Base-by-base conservation (phyloP, 2,888 invertebrate species). In the Heliconius charithonia region DNA sequence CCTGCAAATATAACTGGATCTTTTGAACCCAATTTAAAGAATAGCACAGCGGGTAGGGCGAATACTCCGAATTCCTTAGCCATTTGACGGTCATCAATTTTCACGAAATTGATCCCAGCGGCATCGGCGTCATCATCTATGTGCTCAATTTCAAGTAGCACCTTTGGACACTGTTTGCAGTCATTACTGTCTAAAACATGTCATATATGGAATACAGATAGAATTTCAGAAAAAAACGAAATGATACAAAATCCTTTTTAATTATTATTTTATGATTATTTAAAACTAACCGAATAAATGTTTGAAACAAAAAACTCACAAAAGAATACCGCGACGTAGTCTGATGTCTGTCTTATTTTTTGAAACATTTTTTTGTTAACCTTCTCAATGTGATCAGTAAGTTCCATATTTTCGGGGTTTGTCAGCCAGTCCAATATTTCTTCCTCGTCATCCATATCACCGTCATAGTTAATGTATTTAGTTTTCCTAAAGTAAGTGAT, bases 281-380 rank as follows among this genome's bases (percentile, higher is more conserved):
- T 9, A 22, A 51, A 71, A n/a, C 6, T 59, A 56, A 76, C 16
- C 1, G 7, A 29, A 56, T 16, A 67, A 73, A 37, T 32, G 73
- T 78, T 45, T 51, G 27, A 37, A 62, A 70, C 74, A 59, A 75
- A 76, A 71, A 83, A 96, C 97, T 97, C 95, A 98, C 98, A 98
- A 96, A 98, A 98, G 93, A 98, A 98, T 76, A 98, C 98, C 10
- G 98, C 98, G 45, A 98, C 96, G 88, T 98, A 98, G 88, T 98
- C 98, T 0, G 98, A 98, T 51, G 97, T 96, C 87, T 98, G 97
- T 69, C 98, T 95, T 85, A 98, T 97, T 91, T 98, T 98, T 81
- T 98, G 97, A 88, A 98, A 98, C 98, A 98, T 98, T 93, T 98
- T 98, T 78, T 96, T 95, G 89, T 98, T 98, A 22, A 98, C 98